Conservation (phyloP, 1,140 invertebrate species). For the Musca vetustissima region DNA sequence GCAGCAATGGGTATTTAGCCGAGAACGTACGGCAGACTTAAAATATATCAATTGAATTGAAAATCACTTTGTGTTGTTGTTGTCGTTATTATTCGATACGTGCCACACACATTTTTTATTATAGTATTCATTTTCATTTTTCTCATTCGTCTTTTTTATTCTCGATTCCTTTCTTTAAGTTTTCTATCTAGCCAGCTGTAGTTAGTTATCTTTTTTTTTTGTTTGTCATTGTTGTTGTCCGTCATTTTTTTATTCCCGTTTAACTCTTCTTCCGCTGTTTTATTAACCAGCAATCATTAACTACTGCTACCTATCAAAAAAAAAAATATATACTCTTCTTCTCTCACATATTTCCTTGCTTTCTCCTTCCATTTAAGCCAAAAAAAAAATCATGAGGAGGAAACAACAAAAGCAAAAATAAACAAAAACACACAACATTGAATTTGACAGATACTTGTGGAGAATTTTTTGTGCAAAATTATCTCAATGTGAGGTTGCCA, state of each 20-base stretch:
- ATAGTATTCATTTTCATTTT: constrained; percentile 1
- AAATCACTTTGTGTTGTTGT: constrained; percentile 12
- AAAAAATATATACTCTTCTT: neutral
- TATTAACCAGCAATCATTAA: constrained; percentile 9
- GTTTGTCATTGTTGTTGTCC: neutral
- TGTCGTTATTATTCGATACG: constrained; percentile 11
- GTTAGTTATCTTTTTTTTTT: neutral
- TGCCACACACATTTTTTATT: constrained; percentile 19
- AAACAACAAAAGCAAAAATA: constrained; percentile 9
- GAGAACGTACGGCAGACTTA: no score
- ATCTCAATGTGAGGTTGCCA: neutral
- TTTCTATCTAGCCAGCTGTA: neutral
- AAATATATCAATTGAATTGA: neutral
- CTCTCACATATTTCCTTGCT: no score
- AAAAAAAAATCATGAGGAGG: no score
- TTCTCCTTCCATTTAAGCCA: neutral
- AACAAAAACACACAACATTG: neutral
- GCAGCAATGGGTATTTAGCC: no score
- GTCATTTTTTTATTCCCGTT: constrained; percentile 6
- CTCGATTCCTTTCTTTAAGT: no score
- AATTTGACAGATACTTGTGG: constrained; percentile 18
- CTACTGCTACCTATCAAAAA: neutral
- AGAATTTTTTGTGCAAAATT: constrained; percentile 2
- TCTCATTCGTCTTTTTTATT: neutral
- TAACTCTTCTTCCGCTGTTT: neutral